Evolutionary conservation across 2,113 vertebrate species (phyloP).

Genomic region (Cardinalis cardinalis): DNA sequence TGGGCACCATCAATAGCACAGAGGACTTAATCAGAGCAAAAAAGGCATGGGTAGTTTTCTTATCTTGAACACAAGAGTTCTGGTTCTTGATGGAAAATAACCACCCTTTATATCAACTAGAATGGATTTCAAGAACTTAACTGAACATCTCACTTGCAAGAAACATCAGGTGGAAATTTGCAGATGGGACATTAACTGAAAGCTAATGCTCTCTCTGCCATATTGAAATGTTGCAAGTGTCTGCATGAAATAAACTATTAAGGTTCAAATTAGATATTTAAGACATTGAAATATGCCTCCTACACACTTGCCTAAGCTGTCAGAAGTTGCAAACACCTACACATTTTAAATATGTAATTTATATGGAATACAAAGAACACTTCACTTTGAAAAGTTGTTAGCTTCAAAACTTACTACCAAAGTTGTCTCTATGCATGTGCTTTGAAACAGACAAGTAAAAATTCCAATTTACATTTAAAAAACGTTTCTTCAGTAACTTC

Average conservation of each 20-base stretch:
- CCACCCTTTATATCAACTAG: neutral
- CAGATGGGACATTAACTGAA: neutral
- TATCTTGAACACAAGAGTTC: neutral
- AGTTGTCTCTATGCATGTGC: neutral
- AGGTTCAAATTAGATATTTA: neutral
- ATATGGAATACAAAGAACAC: neutral
- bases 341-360: neutral
- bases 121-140: neutral
- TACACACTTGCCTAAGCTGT: neutral
- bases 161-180: neutral
- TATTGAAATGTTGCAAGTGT: neutral
- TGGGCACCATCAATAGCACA: neutral
- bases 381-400: neutral
- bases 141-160: neutral
- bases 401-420: neutral
- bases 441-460: neutral
- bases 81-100: neutral
- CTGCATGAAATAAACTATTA: neutral
- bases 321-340: neutral
- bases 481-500: neutral
- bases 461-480: neutral
- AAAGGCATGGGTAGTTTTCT: accelerated
- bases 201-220: neutral
- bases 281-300: neutral
- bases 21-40: neutral